Percentiles rank a stretch among this genome's conserved stretches.
phyloP scores from a whole-genome alignment of 2,797 vertebrate species.

The Malacoraja senta region DNA sequence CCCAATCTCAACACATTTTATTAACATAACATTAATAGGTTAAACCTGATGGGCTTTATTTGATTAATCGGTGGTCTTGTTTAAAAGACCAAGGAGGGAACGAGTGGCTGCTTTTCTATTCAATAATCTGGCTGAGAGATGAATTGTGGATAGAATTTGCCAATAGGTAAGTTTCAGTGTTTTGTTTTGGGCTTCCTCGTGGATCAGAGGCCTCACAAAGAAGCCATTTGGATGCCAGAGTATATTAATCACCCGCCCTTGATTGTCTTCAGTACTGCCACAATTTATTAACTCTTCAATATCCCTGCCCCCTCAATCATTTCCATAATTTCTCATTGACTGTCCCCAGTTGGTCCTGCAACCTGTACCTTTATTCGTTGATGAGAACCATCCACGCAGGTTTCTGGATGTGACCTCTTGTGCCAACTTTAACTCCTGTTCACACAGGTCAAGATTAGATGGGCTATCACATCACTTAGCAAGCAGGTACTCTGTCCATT shows the following conservation, averaged over 20 bases:
- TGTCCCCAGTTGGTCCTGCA: too few relatives aligned
- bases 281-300: neutral
- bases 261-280: neutral
- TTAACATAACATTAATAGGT: neutral
- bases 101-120: neutral
- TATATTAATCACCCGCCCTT: neutral
- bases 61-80: neutral
- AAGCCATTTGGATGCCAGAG: too few relatives aligned
- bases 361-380: neutral
- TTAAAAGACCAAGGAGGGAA: neutral
- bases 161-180: neutral
- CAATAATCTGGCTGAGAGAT: too few relatives aligned
- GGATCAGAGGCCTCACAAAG: neutral
- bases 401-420: neutral
- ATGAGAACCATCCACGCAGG: too few relatives aligned
- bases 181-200: neutral
- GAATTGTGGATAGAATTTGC: neutral
- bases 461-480: neutral
- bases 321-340: too few relatives aligned
- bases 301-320: too few relatives aligned
- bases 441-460: neutral
- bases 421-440: neutral
- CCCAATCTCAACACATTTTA: neutral
- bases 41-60: neutral
- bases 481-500: too few relatives aligned